Conservation (phyloP, 2,888 invertebrate species). For the Ferdinandea cuprea region DNA sequence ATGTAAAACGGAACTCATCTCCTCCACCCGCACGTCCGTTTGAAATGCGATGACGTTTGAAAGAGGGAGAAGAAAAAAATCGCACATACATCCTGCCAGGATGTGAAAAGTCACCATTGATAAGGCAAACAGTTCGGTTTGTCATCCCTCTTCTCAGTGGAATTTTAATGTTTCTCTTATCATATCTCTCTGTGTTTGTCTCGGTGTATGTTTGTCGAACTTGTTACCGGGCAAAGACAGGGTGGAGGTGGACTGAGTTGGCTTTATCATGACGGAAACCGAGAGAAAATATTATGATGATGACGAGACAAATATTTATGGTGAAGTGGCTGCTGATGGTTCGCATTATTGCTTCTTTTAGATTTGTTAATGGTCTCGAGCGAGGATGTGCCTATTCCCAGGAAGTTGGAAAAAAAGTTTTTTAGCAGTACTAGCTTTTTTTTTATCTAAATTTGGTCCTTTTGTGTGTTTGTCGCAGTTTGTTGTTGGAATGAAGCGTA, state of each 20-base stretch:
- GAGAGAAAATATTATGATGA: slow-evolving; percentile 61
- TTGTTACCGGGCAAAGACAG: slow-evolving; percentile 38
- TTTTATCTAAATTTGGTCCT: slow-evolving; percentile 2
- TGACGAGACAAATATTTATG: slow-evolving; percentile 71
- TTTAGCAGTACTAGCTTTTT: not conserved
- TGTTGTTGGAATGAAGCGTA: not conserved
- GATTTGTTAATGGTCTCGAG: slow-evolving; percentile 50
- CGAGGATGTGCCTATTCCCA: slow-evolving; percentile 40
- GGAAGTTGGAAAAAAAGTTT: slow-evolving; percentile 28
- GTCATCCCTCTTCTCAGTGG: slow-evolving; percentile 22
- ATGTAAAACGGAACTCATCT: slow-evolving; percentile 58
- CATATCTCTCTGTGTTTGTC: slow-evolving; percentile 18
- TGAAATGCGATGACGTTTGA: slow-evolving; percentile 51
- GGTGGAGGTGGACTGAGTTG: not conserved
- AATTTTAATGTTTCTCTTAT: slow-evolving; percentile 53
- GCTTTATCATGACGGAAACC: slow-evolving; percentile 29
- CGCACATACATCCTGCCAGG: slow-evolving; percentile 51
- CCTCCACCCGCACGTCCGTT: slow-evolving; percentile 35
- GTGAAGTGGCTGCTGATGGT: slow-evolving; percentile 57
- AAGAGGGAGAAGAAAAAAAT: slow-evolving; percentile 16
- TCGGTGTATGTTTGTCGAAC: not conserved
- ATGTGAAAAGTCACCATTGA: slow-evolving; percentile 65
- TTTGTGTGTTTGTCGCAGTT: slow-evolving; percentile 4
- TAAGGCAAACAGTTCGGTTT: slow-evolving; percentile 55
- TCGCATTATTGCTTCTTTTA: slow-evolving; percentile 6